phyloP scores from a whole-genome alignment of 2,888 invertebrate species.

The Dolomedes plantarius region DNA sequence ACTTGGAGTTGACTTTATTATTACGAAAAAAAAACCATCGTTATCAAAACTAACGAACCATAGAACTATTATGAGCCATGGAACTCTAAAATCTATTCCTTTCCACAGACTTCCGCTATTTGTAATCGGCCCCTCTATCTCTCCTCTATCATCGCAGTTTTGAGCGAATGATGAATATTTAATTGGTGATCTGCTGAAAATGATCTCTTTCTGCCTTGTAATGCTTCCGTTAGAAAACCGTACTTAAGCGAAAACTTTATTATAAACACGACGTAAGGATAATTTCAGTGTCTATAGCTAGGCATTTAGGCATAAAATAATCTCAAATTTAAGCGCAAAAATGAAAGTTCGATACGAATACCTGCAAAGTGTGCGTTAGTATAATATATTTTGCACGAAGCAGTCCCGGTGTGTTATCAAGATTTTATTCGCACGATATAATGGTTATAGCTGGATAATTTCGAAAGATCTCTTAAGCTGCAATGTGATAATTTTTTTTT shows the following conservation, averaged over 20 bases:
- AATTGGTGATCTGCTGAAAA: conserved; percentile 27
- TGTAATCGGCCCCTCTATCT: background rate
- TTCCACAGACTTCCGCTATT: background rate
- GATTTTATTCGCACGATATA: background rate
- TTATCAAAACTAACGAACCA: no score
- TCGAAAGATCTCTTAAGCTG: no score
- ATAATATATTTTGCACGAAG: no score
- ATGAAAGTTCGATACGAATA: background rate
- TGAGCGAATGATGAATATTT: conserved; percentile 59
- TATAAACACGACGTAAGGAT: conserved; percentile 28
- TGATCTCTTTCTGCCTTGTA: conserved; percentile 8
- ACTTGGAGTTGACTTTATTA: no score
- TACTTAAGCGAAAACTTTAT: conserved; percentile 34
- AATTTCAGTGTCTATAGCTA: conserved; percentile 14
- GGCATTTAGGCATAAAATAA: conserved; percentile 11
- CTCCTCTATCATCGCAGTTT: conserved; percentile 2
- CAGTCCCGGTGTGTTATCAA: background rate
- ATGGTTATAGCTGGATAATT: background rate
- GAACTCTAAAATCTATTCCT: no score
- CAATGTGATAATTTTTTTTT: no score
- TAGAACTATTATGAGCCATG: no score
- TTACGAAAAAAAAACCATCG: no score
- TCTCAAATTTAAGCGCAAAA: background rate
- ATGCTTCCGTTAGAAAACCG: conserved; percentile 23
- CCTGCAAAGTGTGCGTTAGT: background rate